Evolutionary conservation across 1,140 invertebrate species (phyloP).

Genomic region (Drosophila bipectinata): DNA sequence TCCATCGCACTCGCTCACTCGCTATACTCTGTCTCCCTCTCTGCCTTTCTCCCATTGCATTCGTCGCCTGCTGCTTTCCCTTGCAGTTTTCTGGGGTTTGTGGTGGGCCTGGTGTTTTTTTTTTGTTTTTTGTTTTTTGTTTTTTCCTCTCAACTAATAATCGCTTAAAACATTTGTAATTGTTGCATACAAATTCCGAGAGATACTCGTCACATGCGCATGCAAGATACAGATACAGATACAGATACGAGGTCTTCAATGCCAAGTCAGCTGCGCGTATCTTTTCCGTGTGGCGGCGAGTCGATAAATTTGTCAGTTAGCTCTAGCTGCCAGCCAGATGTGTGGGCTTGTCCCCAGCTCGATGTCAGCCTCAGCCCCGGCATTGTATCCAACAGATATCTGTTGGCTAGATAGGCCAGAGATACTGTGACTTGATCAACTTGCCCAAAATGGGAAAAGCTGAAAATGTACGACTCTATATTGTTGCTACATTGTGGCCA

Average conservation of each 20-base stretch:
- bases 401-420: constrained; percentile 8
- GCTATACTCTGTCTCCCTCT: constrained; percentile 12
- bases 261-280: constrained; percentile 76
- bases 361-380: constrained; percentile 26
- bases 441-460: constrained; percentile 36
- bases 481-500: neutral
- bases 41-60: constrained; percentile 14
- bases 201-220: constrained; percentile 35
- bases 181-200: constrained; percentile 58
- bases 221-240: constrained; percentile 36
- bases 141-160: constrained; percentile 58
- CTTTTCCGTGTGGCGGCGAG: constrained; percentile 74
- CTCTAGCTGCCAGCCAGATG: constrained; percentile 31
- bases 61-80: constrained; percentile 59
- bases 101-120: constrained; percentile 18
- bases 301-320: constrained; percentile 71
- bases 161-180: constrained; percentile 71
- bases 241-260: constrained; percentile 58
- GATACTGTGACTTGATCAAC: constrained; percentile 43
- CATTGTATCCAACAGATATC: constrained; percentile 60
- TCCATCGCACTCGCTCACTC: constrained; percentile 12
- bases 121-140: neutral
- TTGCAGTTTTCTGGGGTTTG: constrained; percentile 23
- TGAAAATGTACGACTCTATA: constrained; percentile 39
- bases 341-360: constrained; percentile 48